Base-by-base conservation (phyloP, 2,113 vertebrate species). In the Tauraco erythrolophus region DNA sequence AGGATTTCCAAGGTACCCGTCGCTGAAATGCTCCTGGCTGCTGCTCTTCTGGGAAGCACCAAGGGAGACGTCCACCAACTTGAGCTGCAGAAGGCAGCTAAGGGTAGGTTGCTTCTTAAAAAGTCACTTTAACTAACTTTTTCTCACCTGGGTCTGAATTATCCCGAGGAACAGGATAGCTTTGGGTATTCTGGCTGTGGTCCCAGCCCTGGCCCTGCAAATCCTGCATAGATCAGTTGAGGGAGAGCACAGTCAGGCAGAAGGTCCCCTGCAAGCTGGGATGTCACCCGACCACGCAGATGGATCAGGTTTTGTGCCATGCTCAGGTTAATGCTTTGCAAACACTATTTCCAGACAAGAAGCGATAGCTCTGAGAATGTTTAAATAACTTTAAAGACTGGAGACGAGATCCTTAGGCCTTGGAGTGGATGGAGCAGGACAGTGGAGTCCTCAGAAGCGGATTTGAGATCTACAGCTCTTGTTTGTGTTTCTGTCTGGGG, bases 311-410 rank as follows among this genome's bases (percentile, higher is more conserved):
- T 74, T 81, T 70, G 51, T 65, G 51, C n/a, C 22, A 4, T 4
- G 3, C 23, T 37, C n/a, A 23, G 28, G 37, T 35, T 37, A 54
- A 19, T 18, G 19, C 16, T 91, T 66, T 54, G n/a, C 57, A 60
- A 84, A 60, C 8, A 1, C 10, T 65, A 17, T 61, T 85, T 76
- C 43, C 45, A 48, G 45, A 31, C 13, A 23, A 35, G 61, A 76
- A 35, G 4, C 0, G 0, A 45, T 4, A 27, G 11, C 9, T 84
- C 18, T 5, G 6, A 14, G 16, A 21, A 37, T 3, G 8, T 53
- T 57, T 71, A 68, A 61, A 16, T 24, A 18, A 30, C 5, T 62
- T 87, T 18, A 28, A 22, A 79, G 45, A 6, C 14, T 19, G 31
- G 4, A 6, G 7, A 14, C 2, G 17, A 50, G 25, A 30, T 57